Conservation (phyloP, 2,113 vertebrate species). For the Aegotheles bennettii region DNA sequence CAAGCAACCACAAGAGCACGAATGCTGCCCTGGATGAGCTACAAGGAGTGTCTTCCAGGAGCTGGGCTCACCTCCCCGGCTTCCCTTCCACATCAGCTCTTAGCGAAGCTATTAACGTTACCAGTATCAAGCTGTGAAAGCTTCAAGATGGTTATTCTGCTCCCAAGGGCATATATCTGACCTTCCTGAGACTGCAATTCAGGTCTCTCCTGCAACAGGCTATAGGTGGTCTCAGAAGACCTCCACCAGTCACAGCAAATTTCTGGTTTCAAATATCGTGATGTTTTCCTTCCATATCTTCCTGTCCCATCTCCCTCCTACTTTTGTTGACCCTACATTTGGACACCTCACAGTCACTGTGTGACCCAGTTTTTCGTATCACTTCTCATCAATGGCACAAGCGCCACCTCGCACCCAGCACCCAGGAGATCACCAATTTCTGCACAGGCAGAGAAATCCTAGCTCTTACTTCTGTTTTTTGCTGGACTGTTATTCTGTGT, state of each 20-base stretch:
- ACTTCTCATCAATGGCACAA: neutral
- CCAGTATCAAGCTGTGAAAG: neutral
- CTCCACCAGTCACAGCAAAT: neutral
- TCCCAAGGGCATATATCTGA: neutral
- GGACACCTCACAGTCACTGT: rapidly evolving
- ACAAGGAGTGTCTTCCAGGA: neutral
- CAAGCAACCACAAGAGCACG: neutral
- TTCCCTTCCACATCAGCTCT: neutral
- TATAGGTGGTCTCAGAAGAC: neutral
- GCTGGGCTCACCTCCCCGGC: neutral
- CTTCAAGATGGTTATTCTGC: neutral
- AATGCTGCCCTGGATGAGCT: neutral
- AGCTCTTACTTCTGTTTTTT: neutral
- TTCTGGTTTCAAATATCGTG: neutral
- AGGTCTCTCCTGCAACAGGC: neutral
- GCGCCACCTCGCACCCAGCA: neutral
- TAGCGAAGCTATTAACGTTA: neutral
- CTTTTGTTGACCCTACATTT: neutral
- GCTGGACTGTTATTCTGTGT: rapidly evolving
- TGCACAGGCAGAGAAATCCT: neutral
- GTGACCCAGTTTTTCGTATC: neutral
- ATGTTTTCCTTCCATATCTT: neutral
- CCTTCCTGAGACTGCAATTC: neutral
- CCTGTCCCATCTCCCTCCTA: no score
- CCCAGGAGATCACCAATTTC: neutral